Evolutionary conservation across 2,888 invertebrate genomes (phyloP).

Genomic region (Troides aeacus): DNA sequence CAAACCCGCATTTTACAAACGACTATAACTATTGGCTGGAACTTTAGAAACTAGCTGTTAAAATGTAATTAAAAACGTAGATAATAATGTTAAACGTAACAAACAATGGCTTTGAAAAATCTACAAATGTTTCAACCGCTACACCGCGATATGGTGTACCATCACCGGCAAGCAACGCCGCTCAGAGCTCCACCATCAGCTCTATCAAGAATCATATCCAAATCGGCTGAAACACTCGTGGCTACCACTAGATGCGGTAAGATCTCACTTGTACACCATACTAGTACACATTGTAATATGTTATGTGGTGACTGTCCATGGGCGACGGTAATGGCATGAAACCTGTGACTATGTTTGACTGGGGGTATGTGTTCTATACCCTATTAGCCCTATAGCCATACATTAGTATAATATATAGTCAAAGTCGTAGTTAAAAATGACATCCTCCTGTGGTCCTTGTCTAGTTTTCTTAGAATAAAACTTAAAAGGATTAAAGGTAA

Average conservation of each 20-base stretch:
- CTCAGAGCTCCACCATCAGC: conserved; percentile 67
- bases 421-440: too few species aligned
- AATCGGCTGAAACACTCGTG: conserved; percentile 67
- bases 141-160: conserved; percentile 60
- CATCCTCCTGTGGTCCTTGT: too few species aligned
- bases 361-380: too few species aligned
- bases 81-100: conserved; percentile 27
- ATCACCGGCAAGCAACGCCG: conserved; percentile 60
- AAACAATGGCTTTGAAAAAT: conserved; percentile 67
- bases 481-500: too few species aligned
- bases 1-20: conserved; percentile 22
- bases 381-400: too few species aligned
- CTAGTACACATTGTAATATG: too few species aligned
- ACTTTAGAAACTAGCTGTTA: neutral
- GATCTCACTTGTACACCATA: conserved; percentile 16
- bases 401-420: too few species aligned
- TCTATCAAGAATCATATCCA: conserved; percentile 62
- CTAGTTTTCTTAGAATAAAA: too few species aligned
- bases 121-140: conserved; percentile 63
- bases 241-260: conserved; percentile 57
- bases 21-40: neutral
- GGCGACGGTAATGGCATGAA: too few species aligned
- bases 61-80: conserved; percentile 8
- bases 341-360: too few species aligned
- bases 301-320: too few species aligned